Base-by-base conservation (phyloP, 2,888 invertebrate species). In the Trissolcus brochymenae region DNA sequence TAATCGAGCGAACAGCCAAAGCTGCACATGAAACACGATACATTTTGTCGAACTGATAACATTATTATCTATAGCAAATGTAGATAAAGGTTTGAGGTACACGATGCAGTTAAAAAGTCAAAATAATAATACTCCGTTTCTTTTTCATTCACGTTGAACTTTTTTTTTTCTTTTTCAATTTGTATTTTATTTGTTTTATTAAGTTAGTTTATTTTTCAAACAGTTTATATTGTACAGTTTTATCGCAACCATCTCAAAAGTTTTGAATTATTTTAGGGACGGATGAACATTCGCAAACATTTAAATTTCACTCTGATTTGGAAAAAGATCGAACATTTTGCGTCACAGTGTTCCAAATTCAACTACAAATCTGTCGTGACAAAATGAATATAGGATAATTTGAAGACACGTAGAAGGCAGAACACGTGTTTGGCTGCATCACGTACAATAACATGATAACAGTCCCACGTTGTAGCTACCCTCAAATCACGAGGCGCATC, bases 401-500 rank as follows among this genome's bases (percentile, higher is more conserved):
- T 73, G 53, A 60, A 49, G 64, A 55, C 64, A 54, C 62, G 64
- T 72, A 67, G 51, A 54, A 40, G 49, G 29, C 14, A 51, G 73
- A 65, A 64, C 77, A 73, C 73, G 74, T 78, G 78, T 70, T 73
- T 65, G 43, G 50, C 50, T 35, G 68, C 56, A 61, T 21, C 41
- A 25, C 59, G 59, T 65, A 78, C 78, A 74, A 70, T 74, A 64
- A 62, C 75, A 60, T 75, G 76, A 79, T 83, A 84, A 83, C 82
- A 82, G 82, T 81, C 79, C 80, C 54, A 51, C 79, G 80, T 72
- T 35, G 16, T 16, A 64, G 71, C 81, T 83, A 82, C 84, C 85
- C 85, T 86, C 83, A 85, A 87, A 87, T 87, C 87, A 87, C 81
- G 80, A 81, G 72, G 86, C 86, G 87, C 81, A 81, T 85, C 87